A percentile compares a stretch with the other conserved stretches of the same genome.
Conservation (phyloP, 2,888 invertebrate genomes). For the Pristionchus arcanus region DNA sequence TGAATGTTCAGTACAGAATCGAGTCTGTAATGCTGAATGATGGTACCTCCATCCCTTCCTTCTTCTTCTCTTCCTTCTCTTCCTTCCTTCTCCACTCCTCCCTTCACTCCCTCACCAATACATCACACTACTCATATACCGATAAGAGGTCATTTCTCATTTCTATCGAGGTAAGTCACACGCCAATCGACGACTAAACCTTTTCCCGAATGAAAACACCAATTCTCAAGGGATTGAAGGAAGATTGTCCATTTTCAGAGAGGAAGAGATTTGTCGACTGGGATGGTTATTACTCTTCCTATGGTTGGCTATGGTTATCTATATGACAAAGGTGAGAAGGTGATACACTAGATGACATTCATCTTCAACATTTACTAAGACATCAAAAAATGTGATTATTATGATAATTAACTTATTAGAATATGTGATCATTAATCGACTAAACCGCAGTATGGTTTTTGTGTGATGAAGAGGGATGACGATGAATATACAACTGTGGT, state of each 20-base stretch:
- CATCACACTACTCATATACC: constrained; percentile 18
- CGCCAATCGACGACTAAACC: neutral
- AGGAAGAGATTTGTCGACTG: constrained; percentile 67
- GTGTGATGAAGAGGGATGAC: too few species aligned
- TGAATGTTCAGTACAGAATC: constrained; percentile 5
- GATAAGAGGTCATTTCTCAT: constrained; percentile 50
- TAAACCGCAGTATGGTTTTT: too few species aligned
- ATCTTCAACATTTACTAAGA: neutral
- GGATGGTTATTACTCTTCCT: constrained; percentile 68
- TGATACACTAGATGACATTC: neutral
- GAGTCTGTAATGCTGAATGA: neutral
- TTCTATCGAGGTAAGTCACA: constrained; percentile 47
- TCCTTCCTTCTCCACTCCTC: neutral
- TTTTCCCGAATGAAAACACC: neutral
- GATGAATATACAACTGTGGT: too few species aligned
- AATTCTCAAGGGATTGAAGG: neutral
- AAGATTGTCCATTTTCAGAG: constrained; percentile 55
- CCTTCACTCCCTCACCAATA: neutral
- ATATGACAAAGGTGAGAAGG: constrained; percentile 65
- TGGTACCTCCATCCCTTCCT: neutral
- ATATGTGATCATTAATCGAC: too few species aligned
- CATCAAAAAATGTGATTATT: neutral
- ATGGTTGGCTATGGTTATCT: constrained; percentile 69
- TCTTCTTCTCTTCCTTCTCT: neutral
- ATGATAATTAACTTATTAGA: too few species aligned